A percentile compares a stretch with the other conserved stretches of the same genome.
phyloP scores from a whole-genome alignment of 2,888 invertebrate species.

The Papilio elwesi region DNA sequence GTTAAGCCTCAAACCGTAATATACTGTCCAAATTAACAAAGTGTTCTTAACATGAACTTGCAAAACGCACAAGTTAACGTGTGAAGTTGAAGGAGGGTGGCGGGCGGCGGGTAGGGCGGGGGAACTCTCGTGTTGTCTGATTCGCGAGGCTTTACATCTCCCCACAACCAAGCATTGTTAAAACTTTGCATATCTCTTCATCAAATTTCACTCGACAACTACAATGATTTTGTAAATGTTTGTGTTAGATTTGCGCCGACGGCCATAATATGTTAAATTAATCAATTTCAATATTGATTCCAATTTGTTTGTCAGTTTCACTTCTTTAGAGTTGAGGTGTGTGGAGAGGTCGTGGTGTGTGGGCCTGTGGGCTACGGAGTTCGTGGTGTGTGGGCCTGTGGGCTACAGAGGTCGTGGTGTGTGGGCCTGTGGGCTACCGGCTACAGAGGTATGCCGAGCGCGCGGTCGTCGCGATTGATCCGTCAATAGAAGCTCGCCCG shows the following conservation, averaged over 20 bases:
- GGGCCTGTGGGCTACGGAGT: too few species aligned
- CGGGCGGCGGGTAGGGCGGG: not conserved
- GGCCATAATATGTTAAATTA: not conserved
- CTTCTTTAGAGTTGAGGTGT: too few species aligned
- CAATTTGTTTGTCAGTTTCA: too few species aligned
- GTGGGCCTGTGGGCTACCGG: too few species aligned
- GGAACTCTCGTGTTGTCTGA: not conserved
- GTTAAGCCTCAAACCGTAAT: not conserved
- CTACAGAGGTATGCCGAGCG: not conserved
- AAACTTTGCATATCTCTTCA: conserved; percentile 3
- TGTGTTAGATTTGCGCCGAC: not conserved
- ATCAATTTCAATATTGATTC: too few species aligned
- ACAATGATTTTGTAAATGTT: not conserved
- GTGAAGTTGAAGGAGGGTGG: not conserved
- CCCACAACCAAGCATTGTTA: not conserved
- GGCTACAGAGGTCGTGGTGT: not conserved
- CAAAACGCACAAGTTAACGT: not conserved
- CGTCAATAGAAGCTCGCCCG: not conserved
- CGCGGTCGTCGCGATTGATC: not conserved
- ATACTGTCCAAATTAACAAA: conserved; percentile 2
- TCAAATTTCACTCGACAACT: not conserved
- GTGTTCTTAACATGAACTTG: not conserved
- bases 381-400: not conserved
- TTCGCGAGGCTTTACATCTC: not conserved
- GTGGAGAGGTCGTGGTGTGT: too few species aligned